Conservation (phyloP, 2,888 invertebrate species). For the Aproaerema taeniolella region DNA sequence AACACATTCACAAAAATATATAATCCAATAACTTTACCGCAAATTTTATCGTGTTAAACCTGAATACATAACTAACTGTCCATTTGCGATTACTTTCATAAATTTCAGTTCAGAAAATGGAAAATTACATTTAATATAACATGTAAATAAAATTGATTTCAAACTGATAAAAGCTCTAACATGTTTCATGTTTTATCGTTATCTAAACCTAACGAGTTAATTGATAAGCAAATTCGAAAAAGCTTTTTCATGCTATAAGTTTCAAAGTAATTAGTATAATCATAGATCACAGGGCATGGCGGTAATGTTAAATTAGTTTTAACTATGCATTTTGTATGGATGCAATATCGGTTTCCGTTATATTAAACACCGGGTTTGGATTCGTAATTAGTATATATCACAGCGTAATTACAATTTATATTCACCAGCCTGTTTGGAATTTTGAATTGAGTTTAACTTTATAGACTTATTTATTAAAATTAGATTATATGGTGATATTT, state of each 20-base stretch:
- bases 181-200: slow-evolving; percentile 6
- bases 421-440: too few species aligned
- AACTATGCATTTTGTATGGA: neutral
- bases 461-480: too few species aligned
- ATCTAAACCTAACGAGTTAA: slow-evolving; percentile 2
- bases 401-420: neutral
- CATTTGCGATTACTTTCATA: too few species aligned
- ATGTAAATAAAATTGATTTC: slow-evolving; percentile 1
- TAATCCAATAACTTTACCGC: too few species aligned
- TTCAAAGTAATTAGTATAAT: slow-evolving; percentile 8
- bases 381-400: neutral
- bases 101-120: too few species aligned
- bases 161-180: slow-evolving; percentile 4
- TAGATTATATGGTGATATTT: too few species aligned
- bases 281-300: slow-evolving; percentile 4
- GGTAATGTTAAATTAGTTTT: slow-evolving; percentile 3
- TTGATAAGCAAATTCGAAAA: slow-evolving; percentile 8
- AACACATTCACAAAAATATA: too few species aligned
- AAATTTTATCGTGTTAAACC: too few species aligned
- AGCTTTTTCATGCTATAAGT: slow-evolving; percentile 6
- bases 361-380: neutral
- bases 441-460: too few species aligned
- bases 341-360: neutral
- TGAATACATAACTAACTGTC: too few species aligned
- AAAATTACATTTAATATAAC: too few species aligned